Evolutionary conservation across 2,888 invertebrate genomes (phyloP).

Genomic region (Amiota mariae): DNA sequence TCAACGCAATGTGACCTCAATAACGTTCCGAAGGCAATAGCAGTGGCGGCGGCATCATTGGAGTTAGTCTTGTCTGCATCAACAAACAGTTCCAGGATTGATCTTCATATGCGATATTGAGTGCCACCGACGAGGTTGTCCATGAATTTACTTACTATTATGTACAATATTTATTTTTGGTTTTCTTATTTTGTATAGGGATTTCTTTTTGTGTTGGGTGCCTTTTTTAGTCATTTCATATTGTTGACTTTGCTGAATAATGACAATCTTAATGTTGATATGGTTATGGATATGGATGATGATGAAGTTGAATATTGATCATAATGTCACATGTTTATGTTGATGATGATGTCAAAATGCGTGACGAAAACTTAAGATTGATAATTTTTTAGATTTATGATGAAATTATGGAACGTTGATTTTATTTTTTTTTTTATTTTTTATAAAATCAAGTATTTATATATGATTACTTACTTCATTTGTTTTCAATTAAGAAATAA

Average conservation of each 20-base stretch:
- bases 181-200: too few species aligned
- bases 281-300: neutral
- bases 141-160: neutral
- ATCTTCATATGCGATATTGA: constrained; percentile 25
- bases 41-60: constrained; percentile 14
- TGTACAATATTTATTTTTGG: neutral
- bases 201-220: neutral
- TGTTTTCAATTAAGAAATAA: too few species aligned
- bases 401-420: neutral
- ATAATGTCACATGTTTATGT: neutral
- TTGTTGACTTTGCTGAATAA: constrained; percentile 35
- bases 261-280: constrained; percentile 20
- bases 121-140: neutral
- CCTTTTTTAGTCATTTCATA: constrained; percentile 42
- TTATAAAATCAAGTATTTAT: too few species aligned
- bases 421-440: neutral
- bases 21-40: constrained; percentile 7
- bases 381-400: too few species aligned
- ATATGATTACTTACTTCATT: too few species aligned
- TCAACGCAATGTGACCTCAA: constrained; percentile 25
- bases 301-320: neutral
- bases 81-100: constrained; percentile 9
- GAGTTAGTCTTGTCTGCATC: neutral
- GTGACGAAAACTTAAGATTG: neutral
- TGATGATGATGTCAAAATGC: constrained; percentile 26